phyloP scores from a whole-genome alignment of 2,113 vertebrate species.

The Campylomormyrus numenius region DNA sequence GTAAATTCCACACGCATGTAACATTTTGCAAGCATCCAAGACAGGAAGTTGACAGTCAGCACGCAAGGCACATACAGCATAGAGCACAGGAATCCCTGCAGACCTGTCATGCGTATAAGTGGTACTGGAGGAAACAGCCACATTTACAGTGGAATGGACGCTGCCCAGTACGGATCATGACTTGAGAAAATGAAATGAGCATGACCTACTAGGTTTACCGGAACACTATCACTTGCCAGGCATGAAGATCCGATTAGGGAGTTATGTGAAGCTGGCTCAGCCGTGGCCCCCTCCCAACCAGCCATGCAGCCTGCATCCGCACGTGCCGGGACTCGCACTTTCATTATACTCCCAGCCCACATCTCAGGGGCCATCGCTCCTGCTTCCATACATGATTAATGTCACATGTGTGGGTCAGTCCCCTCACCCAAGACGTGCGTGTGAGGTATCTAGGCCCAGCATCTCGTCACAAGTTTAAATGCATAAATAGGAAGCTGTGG shows the following conservation, averaged over 20 bases:
- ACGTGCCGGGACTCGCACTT: background rate
- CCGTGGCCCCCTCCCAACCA: background rate
- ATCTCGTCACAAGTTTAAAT: background rate
- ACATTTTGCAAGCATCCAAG: background rate
- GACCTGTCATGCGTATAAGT: background rate
- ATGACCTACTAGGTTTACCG: background rate
- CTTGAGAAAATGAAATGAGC: background rate
- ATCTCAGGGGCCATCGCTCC: background rate
- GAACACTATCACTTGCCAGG: background rate
- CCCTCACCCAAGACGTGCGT: background rate
- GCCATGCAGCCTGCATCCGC: background rate
- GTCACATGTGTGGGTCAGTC: background rate
- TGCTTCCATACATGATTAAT: background rate
- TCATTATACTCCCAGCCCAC: background rate
- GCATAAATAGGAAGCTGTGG: background rate
- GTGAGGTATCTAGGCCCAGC: background rate
- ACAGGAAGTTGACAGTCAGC: background rate
- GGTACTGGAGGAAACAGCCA: background rate
- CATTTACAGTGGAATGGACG: background rate
- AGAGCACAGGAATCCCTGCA: background rate
- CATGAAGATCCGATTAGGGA: background rate
- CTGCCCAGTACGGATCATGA: background rate
- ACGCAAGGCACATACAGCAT: background rate
- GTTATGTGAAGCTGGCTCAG: background rate
- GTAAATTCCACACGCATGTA: background rate